Evolutionary conservation across 2,888 invertebrate genomes (phyloP).

Genomic region (Sicus ferrugineus): DNA sequence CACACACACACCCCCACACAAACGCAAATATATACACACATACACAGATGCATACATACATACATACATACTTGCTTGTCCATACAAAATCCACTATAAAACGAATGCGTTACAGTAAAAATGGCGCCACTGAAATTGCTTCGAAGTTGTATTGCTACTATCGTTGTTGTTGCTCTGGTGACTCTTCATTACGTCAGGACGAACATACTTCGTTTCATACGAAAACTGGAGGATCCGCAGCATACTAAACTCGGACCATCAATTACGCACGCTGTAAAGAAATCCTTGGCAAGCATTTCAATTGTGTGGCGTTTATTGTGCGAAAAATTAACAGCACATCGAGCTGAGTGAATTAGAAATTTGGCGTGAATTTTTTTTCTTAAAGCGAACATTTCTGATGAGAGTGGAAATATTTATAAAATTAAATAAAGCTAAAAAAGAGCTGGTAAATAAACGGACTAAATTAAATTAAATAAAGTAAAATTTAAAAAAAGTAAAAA

Average conservation of each 20-base stretch:
- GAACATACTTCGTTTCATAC: neutral
- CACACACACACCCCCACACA: neutral
- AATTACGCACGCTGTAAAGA: neutral
- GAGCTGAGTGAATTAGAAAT: too few relatives aligned
- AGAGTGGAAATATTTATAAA: too few relatives aligned
- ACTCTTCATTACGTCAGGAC: neutral
- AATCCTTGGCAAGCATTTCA: too few relatives aligned
- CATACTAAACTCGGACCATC: neutral
- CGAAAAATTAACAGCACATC: too few relatives aligned
- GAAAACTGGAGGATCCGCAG: neutral
- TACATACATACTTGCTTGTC: neutral
- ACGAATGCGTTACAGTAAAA: conserved; percentile 18
- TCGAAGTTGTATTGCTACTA: conserved; percentile 12
- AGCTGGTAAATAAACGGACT: too few relatives aligned
- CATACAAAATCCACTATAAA: conserved; percentile 11
- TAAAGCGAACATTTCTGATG: too few relatives aligned
- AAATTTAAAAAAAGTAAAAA: too few relatives aligned
- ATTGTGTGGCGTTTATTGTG: too few relatives aligned
- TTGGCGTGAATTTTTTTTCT: too few relatives aligned
- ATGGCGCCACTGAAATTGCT: conserved; percentile 11
- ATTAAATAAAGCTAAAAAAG: too few relatives aligned
- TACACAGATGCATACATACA: neutral
- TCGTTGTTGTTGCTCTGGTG: conserved; percentile 18
- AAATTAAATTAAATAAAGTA: too few relatives aligned
- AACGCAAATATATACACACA: neutral